Base-by-base conservation (phyloP, 2,113 vertebrate species). In the Leptodactylus fuscus region DNA sequence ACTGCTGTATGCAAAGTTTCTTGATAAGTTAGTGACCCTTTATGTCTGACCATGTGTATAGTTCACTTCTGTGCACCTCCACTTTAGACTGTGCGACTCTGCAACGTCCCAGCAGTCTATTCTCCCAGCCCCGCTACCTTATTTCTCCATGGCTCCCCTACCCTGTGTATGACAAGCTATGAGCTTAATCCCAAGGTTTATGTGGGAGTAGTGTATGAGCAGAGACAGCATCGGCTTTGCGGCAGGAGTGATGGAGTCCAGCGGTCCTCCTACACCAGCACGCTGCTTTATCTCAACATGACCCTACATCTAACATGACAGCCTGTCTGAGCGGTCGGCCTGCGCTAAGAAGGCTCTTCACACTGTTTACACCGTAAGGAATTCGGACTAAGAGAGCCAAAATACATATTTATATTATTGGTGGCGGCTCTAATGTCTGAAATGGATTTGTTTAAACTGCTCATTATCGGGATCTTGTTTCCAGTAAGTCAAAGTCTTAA, bases 211-310 rank as follows among this genome's bases (percentile, higher is more conserved):
- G 62, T 13, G 34, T 27, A 51, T 53, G 18, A 49, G 8, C 6
- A 76, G 36, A 67, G 6, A 34, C 80, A 51, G 62, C n/a, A 24
- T 18, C 13, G 53, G 62, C 62, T 34, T 2, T 11, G 8, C 2
- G 2, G 78, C 78, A 18, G 55, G 12, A 34, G 46, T 49, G 62
- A 82, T 70, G 29, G 44, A 34, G 46, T 70, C 38, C 12, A 24
- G n/a, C 0, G 22, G 32, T 36, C 65, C 32, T 71, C 65, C 81
- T 71, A 70, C 81, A 36, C 27, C 1, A 18, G 24, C 81, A 69
- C 18, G 8, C 65, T 65, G 78, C 46, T 84, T 83, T 46, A 77
- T 84, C 82, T 84, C 55, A 84, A 48, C 12, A 18, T 16, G 4
- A 62, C 65, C 22, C 22, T 3, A 62, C 73, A 34, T 62, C 5